phyloP scores from a whole-genome alignment of 2,797 vertebrate species.

The Rhinichthys osculus region DNA sequence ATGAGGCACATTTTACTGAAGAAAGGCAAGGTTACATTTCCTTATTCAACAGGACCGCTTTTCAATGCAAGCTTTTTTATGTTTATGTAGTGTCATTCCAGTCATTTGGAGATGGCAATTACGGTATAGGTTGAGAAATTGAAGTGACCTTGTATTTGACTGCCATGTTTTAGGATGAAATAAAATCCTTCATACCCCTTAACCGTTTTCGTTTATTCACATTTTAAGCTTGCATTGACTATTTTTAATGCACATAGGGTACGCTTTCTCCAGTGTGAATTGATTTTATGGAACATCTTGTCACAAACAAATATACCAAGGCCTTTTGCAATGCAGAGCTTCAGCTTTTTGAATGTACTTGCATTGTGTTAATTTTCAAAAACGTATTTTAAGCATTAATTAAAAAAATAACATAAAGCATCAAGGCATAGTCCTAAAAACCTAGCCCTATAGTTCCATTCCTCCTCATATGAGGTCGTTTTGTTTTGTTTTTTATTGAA shows the following conservation, averaged over 20 bases:
- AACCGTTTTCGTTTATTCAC: not conserved
- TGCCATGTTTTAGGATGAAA: not conserved
- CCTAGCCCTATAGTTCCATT: too few relatives aligned
- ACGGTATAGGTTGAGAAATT: not conserved
- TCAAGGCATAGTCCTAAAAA: not conserved
- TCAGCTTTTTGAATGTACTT: not conserved
- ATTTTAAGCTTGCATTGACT: not conserved
- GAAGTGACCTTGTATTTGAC: slow-evolving; percentile 10
- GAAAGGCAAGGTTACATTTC: slow-evolving; percentile 47
- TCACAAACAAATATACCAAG: not conserved
- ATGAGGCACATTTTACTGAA: slow-evolving; percentile 27
- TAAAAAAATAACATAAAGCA: slow-evolving; percentile 8
- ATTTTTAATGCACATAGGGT: not conserved
- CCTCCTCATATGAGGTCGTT: not conserved
- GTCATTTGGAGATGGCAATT: not conserved
- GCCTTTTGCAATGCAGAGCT: not conserved
- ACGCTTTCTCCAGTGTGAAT: not conserved
- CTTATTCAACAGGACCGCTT: not conserved
- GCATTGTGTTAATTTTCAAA: not conserved
- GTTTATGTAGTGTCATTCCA: slow-evolving; percentile 14
- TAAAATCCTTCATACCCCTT: not conserved
- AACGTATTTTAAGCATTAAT: not conserved
- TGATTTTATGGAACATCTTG: not conserved
- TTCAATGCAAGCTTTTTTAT: slow-evolving; percentile 1
- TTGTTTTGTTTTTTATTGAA: not conserved